Conservation (phyloP, 2,888 invertebrate genomes). For the Leucoma salicis region DNA sequence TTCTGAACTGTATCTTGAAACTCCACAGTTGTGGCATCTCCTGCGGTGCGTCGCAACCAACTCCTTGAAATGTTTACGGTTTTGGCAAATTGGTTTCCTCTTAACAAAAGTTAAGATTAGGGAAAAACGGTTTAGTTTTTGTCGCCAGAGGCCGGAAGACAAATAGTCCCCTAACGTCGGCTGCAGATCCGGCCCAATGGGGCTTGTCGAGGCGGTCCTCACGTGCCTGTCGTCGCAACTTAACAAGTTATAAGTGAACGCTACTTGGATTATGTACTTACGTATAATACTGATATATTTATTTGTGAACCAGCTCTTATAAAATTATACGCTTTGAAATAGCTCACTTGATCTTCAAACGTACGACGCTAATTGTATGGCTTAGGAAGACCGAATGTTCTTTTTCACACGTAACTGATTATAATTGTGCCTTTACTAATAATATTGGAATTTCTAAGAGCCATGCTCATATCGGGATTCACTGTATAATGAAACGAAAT, state of each 20-base stretch:
- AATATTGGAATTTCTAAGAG: too few relatives aligned
- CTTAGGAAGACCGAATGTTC: too few relatives aligned
- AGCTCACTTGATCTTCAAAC: too few relatives aligned
- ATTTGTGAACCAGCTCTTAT: background rate
- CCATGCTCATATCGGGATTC: too few relatives aligned
- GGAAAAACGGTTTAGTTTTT: slow-evolving; percentile 43
- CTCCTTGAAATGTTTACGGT: slow-evolving; percentile 27
- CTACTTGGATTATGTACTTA: slow-evolving; percentile 1
- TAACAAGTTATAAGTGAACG: slow-evolving; percentile 4
- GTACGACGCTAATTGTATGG: too few relatives aligned
- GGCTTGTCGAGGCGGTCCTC: slow-evolving; percentile 25
- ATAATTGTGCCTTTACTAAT: too few relatives aligned
- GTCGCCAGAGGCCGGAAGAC: slow-evolving; percentile 34
- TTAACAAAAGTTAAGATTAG: slow-evolving; percentile 35
- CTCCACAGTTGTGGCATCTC: background rate
- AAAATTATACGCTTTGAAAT: background rate
- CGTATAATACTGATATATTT: background rate
- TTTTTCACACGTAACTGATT: too few relatives aligned
- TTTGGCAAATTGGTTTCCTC: slow-evolving; percentile 32
- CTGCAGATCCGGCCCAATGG: too few relatives aligned
- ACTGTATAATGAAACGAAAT: too few relatives aligned
- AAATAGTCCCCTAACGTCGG: slow-evolving; percentile 43
- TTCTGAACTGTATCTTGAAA: slow-evolving; percentile 24
- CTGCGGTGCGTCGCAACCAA: slow-evolving; percentile 7
- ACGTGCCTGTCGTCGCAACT: slow-evolving; percentile 8